Percentiles rank a stretch among this genome's conserved stretches.
phyloP scores from a whole-genome alignment of 2,888 invertebrate genomes.

The Eilema griseolum region DNA sequence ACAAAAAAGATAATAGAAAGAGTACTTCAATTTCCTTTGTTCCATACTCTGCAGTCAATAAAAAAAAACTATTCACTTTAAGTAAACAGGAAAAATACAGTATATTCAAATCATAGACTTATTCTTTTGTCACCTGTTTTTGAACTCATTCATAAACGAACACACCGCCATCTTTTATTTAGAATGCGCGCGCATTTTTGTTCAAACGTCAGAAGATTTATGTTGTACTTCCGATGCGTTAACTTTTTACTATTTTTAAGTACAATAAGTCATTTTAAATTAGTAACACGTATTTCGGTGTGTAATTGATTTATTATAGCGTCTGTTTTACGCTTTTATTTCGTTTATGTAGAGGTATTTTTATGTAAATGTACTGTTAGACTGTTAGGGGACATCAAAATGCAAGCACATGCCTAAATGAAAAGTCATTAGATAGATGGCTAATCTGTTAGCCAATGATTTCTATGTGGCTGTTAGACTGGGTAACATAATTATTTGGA shows the following conservation, averaged over 20 bases:
- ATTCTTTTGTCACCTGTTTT: constrained; percentile 44
- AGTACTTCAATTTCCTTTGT: constrained; percentile 12
- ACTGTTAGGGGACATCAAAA: not conserved
- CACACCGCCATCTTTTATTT: constrained; percentile 49
- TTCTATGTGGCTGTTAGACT: too few relatives aligned
- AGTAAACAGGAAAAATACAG: constrained; percentile 35
- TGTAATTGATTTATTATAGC: constrained; percentile 44
- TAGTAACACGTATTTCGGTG: constrained; percentile 48
- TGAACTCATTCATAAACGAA: constrained; percentile 49
- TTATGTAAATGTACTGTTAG: not conserved
- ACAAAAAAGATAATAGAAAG: constrained; percentile 6
- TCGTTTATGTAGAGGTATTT: not conserved
- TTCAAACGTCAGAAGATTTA: constrained; percentile 68
- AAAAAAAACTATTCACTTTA: constrained; percentile 20
- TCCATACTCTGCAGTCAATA: constrained; percentile 5
- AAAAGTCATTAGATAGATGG: too few relatives aligned
- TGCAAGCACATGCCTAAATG: not conserved
- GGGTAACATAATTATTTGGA: too few relatives aligned
- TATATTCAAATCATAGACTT: constrained; percentile 42
- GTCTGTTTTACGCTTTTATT: constrained; percentile 26
- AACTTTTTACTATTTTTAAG: constrained; percentile 51
- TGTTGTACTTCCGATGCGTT: constrained; percentile 67
- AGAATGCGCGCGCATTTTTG: constrained; percentile 60
- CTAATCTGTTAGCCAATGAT: too few relatives aligned
- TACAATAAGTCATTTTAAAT: constrained; percentile 51